Conservation (phyloP, 2,113 vertebrate species). For the Noturus placidus region DNA sequence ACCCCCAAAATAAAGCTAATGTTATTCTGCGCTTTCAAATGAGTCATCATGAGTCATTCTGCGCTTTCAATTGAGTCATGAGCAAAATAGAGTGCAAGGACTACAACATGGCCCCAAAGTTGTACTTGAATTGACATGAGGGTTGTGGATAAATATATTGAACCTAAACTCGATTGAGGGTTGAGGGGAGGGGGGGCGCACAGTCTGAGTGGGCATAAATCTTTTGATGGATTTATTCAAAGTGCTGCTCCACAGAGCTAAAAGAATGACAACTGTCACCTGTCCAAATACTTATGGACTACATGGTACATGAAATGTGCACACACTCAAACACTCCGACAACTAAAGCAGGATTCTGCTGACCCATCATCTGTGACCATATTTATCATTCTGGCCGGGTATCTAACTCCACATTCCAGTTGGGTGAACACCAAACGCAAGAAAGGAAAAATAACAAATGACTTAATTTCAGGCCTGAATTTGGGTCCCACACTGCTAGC, state of each 20-base stretch:
- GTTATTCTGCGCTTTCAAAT: not conserved
- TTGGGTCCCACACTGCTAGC: constrained; percentile 64
- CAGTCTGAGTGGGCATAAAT: not conserved
- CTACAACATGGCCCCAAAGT: not conserved
- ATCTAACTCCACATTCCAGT: constrained; percentile 71
- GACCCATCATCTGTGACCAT: constrained; percentile 66
- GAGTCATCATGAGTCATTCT: not conserved
- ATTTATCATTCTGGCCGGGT: constrained; percentile 73
- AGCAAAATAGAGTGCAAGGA: not conserved
- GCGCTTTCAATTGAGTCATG: not conserved
- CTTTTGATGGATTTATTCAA: not conserved
- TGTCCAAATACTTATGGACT: constrained; percentile 23
- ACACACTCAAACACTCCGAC: not conserved
- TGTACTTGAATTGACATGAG: not conserved
- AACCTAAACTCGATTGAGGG: not conserved
- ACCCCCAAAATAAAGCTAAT: not conserved
- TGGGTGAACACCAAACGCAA: constrained; percentile 72
- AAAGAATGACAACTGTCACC: not conserved
- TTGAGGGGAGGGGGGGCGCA: not conserved
- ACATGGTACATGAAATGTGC: not conserved
- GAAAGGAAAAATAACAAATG: constrained; percentile 70
- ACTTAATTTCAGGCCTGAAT: constrained; percentile 72
- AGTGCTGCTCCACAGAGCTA: not conserved
- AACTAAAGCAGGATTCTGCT: not conserved
- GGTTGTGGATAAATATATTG: not conserved